Conservation (phyloP, 2,888 invertebrate species). For the Holacanthella duospinosa region DNA sequence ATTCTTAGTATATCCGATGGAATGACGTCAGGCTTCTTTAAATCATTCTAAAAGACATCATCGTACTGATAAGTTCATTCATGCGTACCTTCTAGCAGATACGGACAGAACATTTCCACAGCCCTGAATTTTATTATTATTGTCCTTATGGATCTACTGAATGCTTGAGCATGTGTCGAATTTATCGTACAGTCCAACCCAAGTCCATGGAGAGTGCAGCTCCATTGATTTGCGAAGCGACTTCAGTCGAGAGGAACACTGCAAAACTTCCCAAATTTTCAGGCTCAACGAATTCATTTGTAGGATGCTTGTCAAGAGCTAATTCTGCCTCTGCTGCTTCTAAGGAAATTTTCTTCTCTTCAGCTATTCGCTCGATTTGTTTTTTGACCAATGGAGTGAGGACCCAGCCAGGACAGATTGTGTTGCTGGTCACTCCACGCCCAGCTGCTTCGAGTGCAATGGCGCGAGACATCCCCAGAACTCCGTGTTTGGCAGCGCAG, state of each 20-base stretch:
- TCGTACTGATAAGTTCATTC: no score
- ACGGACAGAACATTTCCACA: no score
- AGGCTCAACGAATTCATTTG: constrained; percentile 16
- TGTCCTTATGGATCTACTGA: no score
- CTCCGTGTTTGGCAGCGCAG: constrained; percentile 40
- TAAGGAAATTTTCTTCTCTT: constrained; percentile 14
- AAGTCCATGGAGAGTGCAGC: constrained; percentile 16
- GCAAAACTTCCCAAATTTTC: constrained; percentile 18
- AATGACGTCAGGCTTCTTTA: no score
- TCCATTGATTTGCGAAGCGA: constrained; percentile 16
- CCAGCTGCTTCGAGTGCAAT: constrained; percentile 40
- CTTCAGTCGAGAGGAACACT: constrained; percentile 20
- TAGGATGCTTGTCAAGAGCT: constrained; percentile 17
- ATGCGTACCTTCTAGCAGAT: no score
- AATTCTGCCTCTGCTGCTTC: constrained; percentile 10
- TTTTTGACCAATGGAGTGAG: constrained; percentile 33
- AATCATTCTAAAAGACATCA: no score
- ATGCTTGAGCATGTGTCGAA: no score
- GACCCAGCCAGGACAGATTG: constrained; percentile 40
- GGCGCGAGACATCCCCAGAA: constrained; percentile 40
- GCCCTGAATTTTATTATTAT: no score
- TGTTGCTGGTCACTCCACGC: constrained; percentile 40
- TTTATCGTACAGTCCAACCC: not conserved
- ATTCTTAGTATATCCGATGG: no score
- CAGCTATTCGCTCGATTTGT: constrained; percentile 24